Evolutionary conservation across 2,797 vertebrate genomes (phyloP), one percentile per base, ranked within the genome.

Genomic region (Platyrinchus mystaceus): DNA sequence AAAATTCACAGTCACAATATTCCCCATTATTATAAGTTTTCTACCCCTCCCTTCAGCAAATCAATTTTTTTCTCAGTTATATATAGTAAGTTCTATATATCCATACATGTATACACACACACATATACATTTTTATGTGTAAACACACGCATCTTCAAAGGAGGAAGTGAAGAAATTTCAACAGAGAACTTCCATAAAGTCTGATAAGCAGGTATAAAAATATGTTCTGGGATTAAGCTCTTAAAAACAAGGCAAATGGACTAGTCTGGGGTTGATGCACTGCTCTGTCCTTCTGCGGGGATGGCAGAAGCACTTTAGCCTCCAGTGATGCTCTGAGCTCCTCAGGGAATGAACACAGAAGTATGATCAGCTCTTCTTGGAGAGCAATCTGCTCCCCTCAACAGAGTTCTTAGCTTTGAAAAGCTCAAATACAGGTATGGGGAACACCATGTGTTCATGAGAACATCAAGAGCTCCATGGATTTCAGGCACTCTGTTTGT

Each of bases 261-360:
- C 39, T 21, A 63, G 8, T 56, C 32, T 66, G 77, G 27, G 43
- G 43, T 3, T 50, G 41, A 49, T 18, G 39, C 37, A 69, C 22
- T 68, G 14, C 22, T 66, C 30, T 82, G 20, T 53, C 55, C 39
- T 52, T 39, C 30, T 63, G 32, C 1, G 5, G n/a, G 34, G 49
- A 39, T 0, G 1, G 34, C 27, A 67, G 44, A 77, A 60, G 2
- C 4, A 3, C 6, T 1, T 75, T 32, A 67, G 18, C 17, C 12
- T 74, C 56, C 68, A 77, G 32, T 23, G 23, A 27, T 37, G 23
- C 23, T 56, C 32, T 1, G 1, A 58, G 39, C 11, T 77, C 62
- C 52, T 32, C 12, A 14, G 30, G 36, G 17, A 78, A 66, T 10
- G 55, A 78, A 58, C n/a, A 34, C 8, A 34, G 26, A 63, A 67